Base-by-base conservation (phyloP, 2,113 vertebrate species). In the Xiphophorus hellerii region DNA sequence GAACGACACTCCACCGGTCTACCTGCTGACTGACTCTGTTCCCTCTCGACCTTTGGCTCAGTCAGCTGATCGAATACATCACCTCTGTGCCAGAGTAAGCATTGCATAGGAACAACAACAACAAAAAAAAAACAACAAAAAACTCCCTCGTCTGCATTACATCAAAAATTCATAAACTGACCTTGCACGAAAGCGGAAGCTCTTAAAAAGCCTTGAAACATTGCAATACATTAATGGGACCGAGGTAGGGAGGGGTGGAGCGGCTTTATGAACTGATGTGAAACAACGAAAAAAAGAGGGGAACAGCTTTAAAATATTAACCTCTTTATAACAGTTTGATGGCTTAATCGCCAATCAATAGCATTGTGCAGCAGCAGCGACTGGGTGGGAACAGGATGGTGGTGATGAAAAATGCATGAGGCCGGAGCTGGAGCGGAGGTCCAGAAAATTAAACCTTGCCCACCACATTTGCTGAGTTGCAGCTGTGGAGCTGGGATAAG, bases 281-380 rank as follows among this genome's bases (percentile, higher is more conserved):
- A 93, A 92, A 93, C 65, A 67, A 28, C 4, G 15, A 42, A 29
- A 27, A 58, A 58, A 25, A 10, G 51, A 17, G 25, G 51, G 22
- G 65, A 39, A 82, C 86, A 85, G 81, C 86, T 91, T 92, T 90
- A 90, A 93, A 91, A 93, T 92, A 94, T 95, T 94, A 90, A 94
- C 94, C 92, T 93, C 84, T 95, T 96, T 93, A 95, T 94, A 92
- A 88, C 87, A 93, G 94, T 92, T 94, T 96, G 96, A 96, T 94
- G 95, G 94, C 94, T 96, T 96, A 94, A 96, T 96, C 95, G 92
- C 93, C 89, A 89, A 96, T 97, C 96, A 78, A 96, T 96, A 94
- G 79, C 70, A 89, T 84, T 95, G 93, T 83, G 85, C 84, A 93
- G 93, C 87, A 87, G 91, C 88, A 85, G 89, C 75, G 87, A 87